Evolutionary conservation across 1,140 invertebrate genomes (phyloP).

Genomic region (Pseudomyrmex concolor): DNA sequence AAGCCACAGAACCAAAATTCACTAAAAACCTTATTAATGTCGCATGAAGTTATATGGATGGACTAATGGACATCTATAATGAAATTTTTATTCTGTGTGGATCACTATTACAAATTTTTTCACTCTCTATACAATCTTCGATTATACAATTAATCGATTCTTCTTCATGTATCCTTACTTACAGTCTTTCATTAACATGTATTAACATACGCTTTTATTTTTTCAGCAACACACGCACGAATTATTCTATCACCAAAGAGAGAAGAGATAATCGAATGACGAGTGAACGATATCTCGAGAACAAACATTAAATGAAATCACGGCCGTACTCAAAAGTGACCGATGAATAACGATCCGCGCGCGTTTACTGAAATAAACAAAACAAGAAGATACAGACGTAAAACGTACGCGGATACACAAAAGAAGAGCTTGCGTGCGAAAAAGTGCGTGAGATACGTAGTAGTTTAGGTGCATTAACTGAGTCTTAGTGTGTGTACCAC

Average conservation of each 20-base stretch:
- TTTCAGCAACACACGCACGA: slow-evolving; percentile 38
- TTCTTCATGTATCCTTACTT: background rate
- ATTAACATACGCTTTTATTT: slow-evolving; percentile 18
- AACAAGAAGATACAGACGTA: background rate
- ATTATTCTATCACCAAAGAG: background rate
- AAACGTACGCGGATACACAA: background rate
- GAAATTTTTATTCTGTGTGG: no score
- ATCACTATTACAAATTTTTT: no score
- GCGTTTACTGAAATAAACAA: background rate
- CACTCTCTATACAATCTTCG: no score
- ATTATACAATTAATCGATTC: background rate
- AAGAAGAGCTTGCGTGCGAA: slow-evolving; percentile 47
- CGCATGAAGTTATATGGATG: no score
- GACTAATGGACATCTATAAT: no score
- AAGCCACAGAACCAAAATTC: no score
- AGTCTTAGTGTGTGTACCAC: slow-evolving; percentile 76
- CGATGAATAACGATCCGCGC: slow-evolving; percentile 26
- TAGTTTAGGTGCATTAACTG: slow-evolving; percentile 70
- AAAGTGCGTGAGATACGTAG: slow-evolving; percentile 48
- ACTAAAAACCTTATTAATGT: no score
- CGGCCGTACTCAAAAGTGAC: background rate
- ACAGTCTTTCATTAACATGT: background rate
- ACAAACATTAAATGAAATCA: slow-evolving; percentile 29
- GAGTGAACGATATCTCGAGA: background rate
- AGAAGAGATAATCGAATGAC: slow-evolving; percentile 18